Evolutionary conservation across 1,140 invertebrate species (phyloP).

Genomic region (Danaus plexippus): DNA sequence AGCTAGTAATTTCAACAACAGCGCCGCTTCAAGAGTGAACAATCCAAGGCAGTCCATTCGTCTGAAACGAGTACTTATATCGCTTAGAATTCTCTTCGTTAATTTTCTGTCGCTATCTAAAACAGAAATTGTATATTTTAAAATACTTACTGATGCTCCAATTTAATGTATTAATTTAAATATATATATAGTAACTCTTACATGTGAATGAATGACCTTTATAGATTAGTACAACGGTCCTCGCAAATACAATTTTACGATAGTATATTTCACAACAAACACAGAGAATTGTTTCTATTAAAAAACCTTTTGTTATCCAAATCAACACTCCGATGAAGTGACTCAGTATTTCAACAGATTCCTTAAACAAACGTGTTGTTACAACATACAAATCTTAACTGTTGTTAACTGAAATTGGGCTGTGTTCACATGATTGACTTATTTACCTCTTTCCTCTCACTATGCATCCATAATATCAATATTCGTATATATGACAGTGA

Average conservation of each 20-base stretch:
- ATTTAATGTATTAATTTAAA: background rate
- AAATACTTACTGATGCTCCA: background rate
- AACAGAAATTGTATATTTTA: background rate
- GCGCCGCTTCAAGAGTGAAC: conserved; percentile 21
- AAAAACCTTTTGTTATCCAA: conserved; percentile 14
- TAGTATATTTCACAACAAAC: conserved; percentile 13
- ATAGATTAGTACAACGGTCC: conserved; percentile 2
- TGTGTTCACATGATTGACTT: background rate
- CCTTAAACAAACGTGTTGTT: no score
- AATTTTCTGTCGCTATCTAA: conserved; percentile 12
- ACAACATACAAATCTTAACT: background rate
- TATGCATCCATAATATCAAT: background rate
- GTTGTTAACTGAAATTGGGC: background rate
- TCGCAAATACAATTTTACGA: background rate
- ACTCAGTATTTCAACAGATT: background rate
- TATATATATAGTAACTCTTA: conserved; percentile 7
- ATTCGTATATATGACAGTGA: conserved; percentile 7
- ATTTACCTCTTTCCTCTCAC: background rate
- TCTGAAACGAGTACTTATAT: conserved; percentile 11
- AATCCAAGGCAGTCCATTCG: conserved; percentile 24
- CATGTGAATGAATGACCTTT: conserved; percentile 5
- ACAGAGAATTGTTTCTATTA: conserved; percentile 13
- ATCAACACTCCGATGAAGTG: conserved; percentile 5
- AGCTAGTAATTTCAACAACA: conserved; percentile 16
- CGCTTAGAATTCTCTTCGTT: conserved; percentile 17